Evolutionary conservation across 2,797 vertebrate species (phyloP).

Genomic region (Eupleurogrammus muticus): DNA sequence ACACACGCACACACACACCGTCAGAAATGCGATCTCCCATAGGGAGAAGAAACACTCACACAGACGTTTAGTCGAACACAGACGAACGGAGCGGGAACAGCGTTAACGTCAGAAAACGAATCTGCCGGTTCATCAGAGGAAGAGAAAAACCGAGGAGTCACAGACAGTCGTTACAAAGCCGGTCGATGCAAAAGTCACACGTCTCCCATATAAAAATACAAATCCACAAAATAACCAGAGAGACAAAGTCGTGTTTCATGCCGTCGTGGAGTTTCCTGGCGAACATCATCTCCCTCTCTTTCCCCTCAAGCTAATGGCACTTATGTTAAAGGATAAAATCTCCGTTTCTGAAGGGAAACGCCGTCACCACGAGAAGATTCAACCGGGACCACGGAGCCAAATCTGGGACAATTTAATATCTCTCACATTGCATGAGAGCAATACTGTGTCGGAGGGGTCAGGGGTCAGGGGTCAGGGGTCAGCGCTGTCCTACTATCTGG

Average conservation of each 20-base stretch:
- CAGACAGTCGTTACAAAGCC: slow-evolving; percentile 84
- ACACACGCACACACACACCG: slow-evolving; percentile 69
- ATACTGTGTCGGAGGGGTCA: slow-evolving; percentile 63
- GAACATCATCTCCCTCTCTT: slow-evolving; percentile 75
- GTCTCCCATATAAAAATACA: slow-evolving; percentile 90
- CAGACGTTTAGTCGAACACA: slow-evolving; percentile 79
- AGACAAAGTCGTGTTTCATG: slow-evolving; percentile 84
- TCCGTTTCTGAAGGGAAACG: slow-evolving; percentile 73
- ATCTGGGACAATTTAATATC: not conserved
- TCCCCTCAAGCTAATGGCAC: slow-evolving; percentile 87
- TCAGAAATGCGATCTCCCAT: slow-evolving; percentile 84
- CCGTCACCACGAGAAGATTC: slow-evolving; percentile 54
- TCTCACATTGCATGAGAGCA: slow-evolving; percentile 67
- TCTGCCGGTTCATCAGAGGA: slow-evolving; percentile 69
- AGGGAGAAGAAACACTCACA: slow-evolving; percentile 87
- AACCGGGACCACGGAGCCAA: slow-evolving; percentile 43
- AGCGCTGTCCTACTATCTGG: slow-evolving; percentile 75
- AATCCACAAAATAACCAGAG: slow-evolving; percentile 88
- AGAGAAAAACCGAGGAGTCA: slow-evolving; percentile 69
- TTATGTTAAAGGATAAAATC: slow-evolving; percentile 84
- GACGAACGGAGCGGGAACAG: slow-evolving; percentile 82
- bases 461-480: slow-evolving; percentile 54
- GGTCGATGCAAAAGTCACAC: slow-evolving; percentile 85
- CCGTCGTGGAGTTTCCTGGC: slow-evolving; percentile 80
- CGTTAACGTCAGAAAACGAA: slow-evolving; percentile 76